phyloP scores from a whole-genome alignment of 2,888 invertebrate species.

The Platycheirus rosarum region DNA sequence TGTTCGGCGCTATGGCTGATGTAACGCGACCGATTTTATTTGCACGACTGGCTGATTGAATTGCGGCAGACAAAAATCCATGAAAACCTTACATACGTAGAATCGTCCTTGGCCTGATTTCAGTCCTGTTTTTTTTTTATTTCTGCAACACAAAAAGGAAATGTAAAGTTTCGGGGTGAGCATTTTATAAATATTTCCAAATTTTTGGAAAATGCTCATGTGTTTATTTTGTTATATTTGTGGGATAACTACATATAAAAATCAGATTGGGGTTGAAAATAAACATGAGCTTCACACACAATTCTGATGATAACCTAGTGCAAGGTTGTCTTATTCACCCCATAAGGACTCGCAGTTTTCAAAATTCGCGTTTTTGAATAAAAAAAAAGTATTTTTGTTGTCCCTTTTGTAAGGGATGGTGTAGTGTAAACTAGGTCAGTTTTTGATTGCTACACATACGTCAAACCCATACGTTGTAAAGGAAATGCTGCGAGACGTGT shows the following conservation, averaged over 20 bases:
- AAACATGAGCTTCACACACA: slow-evolving; percentile 5
- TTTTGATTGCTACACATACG: slow-evolving; percentile 9
- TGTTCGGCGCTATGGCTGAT: slow-evolving; percentile 34
- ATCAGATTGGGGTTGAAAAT: slow-evolving; percentile 63
- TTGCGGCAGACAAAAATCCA: slow-evolving; percentile 58
- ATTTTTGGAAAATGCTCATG: slow-evolving; percentile 49
- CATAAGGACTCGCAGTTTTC: slow-evolving; percentile 11
- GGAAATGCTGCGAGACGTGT: neutral
- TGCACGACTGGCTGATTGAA: slow-evolving; percentile 73
- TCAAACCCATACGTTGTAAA: neutral
- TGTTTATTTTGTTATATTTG: slow-evolving; percentile 23
- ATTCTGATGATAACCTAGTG: slow-evolving; percentile 60
- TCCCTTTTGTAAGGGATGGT: no score
- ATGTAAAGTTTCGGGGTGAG: slow-evolving; percentile 54
- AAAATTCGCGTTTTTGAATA: slow-evolving; percentile 41
- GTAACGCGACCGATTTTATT: slow-evolving; percentile 68
- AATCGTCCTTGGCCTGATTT: slow-evolving; percentile 67
- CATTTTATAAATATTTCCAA: slow-evolving; percentile 36
- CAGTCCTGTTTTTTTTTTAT: slow-evolving; percentile 33
- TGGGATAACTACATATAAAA: slow-evolving; percentile 59
- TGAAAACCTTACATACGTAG: slow-evolving; percentile 36
- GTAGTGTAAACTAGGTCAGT: slow-evolving; percentile 52
- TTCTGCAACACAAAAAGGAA: slow-evolving; percentile 43
- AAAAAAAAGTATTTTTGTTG: slow-evolving; percentile 11
- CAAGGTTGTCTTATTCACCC: slow-evolving; percentile 33